Evolutionary conservation across 1,140 invertebrate species (phyloP), one percentile per base, ranked within the genome.

Genomic region (Drosophila elegans): DNA sequence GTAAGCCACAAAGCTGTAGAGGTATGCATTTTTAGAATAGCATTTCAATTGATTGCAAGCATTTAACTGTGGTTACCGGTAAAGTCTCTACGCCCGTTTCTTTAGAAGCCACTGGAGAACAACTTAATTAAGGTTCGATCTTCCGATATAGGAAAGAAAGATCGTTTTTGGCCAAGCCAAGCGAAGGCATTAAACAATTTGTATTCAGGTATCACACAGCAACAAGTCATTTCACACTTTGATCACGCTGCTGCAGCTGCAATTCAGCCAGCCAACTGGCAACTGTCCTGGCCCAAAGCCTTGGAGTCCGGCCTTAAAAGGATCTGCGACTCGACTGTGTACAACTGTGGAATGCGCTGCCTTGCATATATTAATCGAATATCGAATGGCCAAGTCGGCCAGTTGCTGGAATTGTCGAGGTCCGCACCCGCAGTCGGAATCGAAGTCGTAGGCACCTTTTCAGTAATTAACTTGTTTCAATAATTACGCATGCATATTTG

Each of bases 191-290:
- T 77, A 89, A 89, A 74, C 84, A 89, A 89, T 89, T 89, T 89
- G 84, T 89, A 89, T 89, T 79, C 84, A 82, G 56, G 73, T 80
- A 80, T 78, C 74, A 68, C 85, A 84, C 84, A 78, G 80, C 84
- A 89, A 89, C 84, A 89, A 89, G 84, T 89, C 84, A 89, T 89
- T 89, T 89, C 84, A 89, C 84, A 89, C 84, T 89, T 89, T 89
- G 84, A 89, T 89, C 84, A 89, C 84, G 84, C 80, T 77, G 76
- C 59, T 73, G 60, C 73, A 68, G 81, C 77, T 81, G 60, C 62
- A 75, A 45, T 39, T 46, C 61, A 45, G 55, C 4, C n/a, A 27
- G 38, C 51, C 63, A 36, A 45, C 49, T 36, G 67, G 53, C 13
- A 13, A 51, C 67, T 45, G 67, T 60, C 44, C 73, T 64, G 59